Evolutionary conservation across 2,888 invertebrate species (phyloP), one percentile per base, ranked within the genome.

Genomic region (Syrphus vitripennis): DNA sequence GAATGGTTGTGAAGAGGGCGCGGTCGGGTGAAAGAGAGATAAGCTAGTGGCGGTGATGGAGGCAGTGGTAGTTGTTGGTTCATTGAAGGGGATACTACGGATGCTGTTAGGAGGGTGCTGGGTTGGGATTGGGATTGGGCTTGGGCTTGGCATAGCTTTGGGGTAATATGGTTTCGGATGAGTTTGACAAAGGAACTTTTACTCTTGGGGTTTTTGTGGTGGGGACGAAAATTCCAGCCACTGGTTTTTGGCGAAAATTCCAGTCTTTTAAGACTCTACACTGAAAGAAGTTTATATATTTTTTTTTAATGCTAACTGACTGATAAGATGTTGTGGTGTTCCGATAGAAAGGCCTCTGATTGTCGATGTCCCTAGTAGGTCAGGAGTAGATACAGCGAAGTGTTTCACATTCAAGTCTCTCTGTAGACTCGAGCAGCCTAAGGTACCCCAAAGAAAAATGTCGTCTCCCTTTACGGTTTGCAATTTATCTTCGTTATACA

Each of bases 101-200:
- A 65, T 65, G 40, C 40, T 42, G 61, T 9, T 61, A 19, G 40
- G n/a, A 61, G 19, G 1, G n/a, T n/a, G n/a, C n/a, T n/a, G n/a
- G 24, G 4, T 1, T 34, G 24, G 34, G 14, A 12, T 19, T 34
- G 19, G 34, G 4, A 34, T 34, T 21, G 19, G 19, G 63, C 4
- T 16, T 72, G 67, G 45, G 80, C 40, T 61, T 74, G 74, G 72
- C 61, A 48, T 74, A 76, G 84, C 84, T 67, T 59, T 86, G 86
- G 77, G 86, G 77, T 82, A 78, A 86, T 86, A 86, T 82, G 86
- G 86, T 86, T 86, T 86, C 74, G 78, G 86, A 78, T 81, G 86
- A 86, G 86, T 86, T 86, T 86, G 86, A 86, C 86, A 86, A 86
- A 86, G 86, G 86, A 86, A 86, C 82, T 86, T 86, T 86, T 86